Base-by-base conservation (phyloP, 2,888 invertebrate species). In the Drosophila kanekoi region DNA sequence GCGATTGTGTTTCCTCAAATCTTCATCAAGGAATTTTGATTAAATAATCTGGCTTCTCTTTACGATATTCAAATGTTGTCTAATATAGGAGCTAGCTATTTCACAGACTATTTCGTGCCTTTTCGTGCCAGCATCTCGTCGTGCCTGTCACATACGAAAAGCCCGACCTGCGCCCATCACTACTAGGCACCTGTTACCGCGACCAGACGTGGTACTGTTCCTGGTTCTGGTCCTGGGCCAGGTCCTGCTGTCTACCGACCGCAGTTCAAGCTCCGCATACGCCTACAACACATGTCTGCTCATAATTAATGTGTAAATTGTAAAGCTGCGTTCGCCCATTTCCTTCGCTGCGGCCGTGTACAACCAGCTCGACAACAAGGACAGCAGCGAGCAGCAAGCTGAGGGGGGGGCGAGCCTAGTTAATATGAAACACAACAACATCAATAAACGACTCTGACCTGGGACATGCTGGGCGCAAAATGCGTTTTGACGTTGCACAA, bases 241-340 rank as follows among this genome's bases (percentile, higher is more conserved):
- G 28, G 28, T 28, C 28, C 28, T 28, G 28, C 28, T 28, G 28
- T 2, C 28, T 33, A 49, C 35, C 37, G 6, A 32, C 40, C 48
- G 41, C 20, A 44, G 73, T 72, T 57, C 37, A 38, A 28, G 43
- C 56, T 38, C 54, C 59, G 61, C 66, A 59, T 56, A 77, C 82
- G 83, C 89, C 89, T 89, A 85, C 89, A 87, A 89, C 85, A 86
- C 85, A 86, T 86, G 86, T 87, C 89, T 87, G 85, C 86, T 87
- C 88, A 89, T 86, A 89, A 86, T 86, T 89, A 86, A 86, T 86
- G 85, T 86, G 85, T 89, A 86, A 86, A 86, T 85, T 86, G 85
- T 86, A 86, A 89, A 89, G 89, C 85, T 82, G 70, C 77, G 83
- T 67, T 83, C 59, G 60, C 72, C 79, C 72, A 45, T 63, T 63